Conservation (phyloP, 2,797 vertebrate genomes). For the Galaxias olidus region DNA sequence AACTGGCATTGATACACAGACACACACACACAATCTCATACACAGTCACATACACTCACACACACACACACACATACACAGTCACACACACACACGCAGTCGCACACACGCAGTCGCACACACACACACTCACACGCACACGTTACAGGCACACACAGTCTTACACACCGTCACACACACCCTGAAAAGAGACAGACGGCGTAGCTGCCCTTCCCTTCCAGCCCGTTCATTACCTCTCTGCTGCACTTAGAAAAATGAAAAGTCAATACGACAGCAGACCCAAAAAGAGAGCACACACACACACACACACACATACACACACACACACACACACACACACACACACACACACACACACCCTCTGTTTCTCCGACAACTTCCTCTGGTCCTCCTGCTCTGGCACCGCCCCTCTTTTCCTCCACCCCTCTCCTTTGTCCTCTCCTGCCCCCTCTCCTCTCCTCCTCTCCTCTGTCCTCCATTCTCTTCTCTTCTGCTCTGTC, state of each 20-base stretch:
- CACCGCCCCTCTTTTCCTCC: too few species aligned
- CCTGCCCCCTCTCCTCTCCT: too few species aligned
- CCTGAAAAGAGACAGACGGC: not conserved
- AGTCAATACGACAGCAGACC: constrained; percentile 33
- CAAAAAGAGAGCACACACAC: not conserved
- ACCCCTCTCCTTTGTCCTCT: not conserved
- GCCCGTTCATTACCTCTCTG: constrained; percentile 36
- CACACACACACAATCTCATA: not conserved
- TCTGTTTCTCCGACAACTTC: too few species aligned
- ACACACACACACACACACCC: too few species aligned
- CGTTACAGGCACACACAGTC: too few species aligned
- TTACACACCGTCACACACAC: not conserved
- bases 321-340: not conserved
- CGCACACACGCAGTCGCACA: not conserved
- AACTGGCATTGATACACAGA: not conserved
- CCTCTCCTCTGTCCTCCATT: too few species aligned
- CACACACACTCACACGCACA: not conserved
- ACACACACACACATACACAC: too few species aligned
- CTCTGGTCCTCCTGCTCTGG: too few species aligned
- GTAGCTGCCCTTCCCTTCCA: too few species aligned
- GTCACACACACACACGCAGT: not conserved
- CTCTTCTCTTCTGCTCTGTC: too few species aligned
- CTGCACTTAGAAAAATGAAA: constrained; percentile 41
- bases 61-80: not conserved
- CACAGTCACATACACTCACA: not conserved